Conservation (phyloP, 2,888 invertebrate genomes). For the Drosophila neutralis region DNA sequence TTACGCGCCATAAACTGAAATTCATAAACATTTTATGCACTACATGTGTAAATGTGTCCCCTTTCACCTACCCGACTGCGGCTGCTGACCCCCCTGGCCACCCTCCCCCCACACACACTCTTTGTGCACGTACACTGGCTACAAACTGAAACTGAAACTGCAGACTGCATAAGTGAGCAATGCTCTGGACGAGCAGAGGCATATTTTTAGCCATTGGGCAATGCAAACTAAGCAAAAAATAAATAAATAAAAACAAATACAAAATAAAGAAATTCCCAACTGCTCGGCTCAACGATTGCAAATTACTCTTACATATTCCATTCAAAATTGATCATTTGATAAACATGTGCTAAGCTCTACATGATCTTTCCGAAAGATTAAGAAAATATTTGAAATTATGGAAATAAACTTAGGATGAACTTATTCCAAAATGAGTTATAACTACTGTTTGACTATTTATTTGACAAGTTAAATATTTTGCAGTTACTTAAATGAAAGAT, state of each 20-base stretch:
- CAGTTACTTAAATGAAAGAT: background rate
- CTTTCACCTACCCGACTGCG: background rate
- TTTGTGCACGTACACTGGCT: slow-evolving; percentile 8
- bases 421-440: background rate
- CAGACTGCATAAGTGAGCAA: slow-evolving; percentile 48
- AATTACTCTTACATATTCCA: slow-evolving; percentile 18
- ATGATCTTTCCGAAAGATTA: background rate
- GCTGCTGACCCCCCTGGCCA: background rate
- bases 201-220: slow-evolving; percentile 52
- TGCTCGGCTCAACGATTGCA: slow-evolving; percentile 4
- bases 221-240: slow-evolving; percentile 27
- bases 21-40: slow-evolving; percentile 81
- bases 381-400: background rate
- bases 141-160: slow-evolving; percentile 38
- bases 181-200: slow-evolving; percentile 20
- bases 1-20: slow-evolving; percentile 82
- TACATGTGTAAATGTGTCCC: slow-evolving; percentile 78
- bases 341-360: background rate
- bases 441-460: background rate
- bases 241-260: background rate
- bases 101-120: background rate
- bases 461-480: background rate
- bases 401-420: background rate
- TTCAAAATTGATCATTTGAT: background rate
- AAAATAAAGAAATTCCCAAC: background rate